A percentile compares a stretch with the other conserved stretches of the same genome.
These are phyloP conservation scores for Melanotaenia duboulayi DNA, from an alignment of 2,113 vertebrate species.

Conservation along the genomic window DNA sequence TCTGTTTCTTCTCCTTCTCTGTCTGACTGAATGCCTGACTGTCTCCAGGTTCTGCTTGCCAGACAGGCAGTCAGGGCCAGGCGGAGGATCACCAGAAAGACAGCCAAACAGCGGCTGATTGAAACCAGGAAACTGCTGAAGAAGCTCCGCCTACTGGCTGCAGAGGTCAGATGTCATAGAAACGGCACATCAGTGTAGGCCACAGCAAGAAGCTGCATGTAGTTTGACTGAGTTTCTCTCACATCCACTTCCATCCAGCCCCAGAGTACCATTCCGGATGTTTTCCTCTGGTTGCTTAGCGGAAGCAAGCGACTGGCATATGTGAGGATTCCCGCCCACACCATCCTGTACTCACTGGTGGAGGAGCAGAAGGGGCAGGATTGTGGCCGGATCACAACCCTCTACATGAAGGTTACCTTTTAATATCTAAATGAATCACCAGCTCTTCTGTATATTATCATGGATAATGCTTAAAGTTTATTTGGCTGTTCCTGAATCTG, in stretches of 20 bases:
- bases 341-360: constrained; percentile 90
- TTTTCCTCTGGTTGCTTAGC: constrained; percentile 92
- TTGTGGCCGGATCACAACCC: constrained; percentile 88
- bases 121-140: constrained; percentile 84
- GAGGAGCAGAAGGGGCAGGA: constrained; percentile 93
- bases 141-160: constrained; percentile 84
- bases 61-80: constrained; percentile 85
- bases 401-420: constrained; percentile 88
- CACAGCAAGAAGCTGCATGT: neutral
- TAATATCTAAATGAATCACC: neutral
- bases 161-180: constrained; percentile 84
- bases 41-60: constrained; percentile 78
- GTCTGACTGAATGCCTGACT: constrained; percentile 5
- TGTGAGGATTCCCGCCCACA: constrained; percentile 86
- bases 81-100: constrained; percentile 76
- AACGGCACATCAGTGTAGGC: neutral
- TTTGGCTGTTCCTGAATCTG: too few species aligned
- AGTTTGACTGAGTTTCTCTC: neutral
- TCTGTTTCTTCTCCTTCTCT: neutral
- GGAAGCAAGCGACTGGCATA: constrained; percentile 87
- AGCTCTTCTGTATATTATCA: too few species aligned
- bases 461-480: neutral
- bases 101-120: constrained; percentile 80
- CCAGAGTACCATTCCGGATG: constrained; percentile 90
- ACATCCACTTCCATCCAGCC: constrained; percentile 79